Evolutionary conservation across 2,797 vertebrate genomes (phyloP).

Genomic region (Falco novaeseelandiae): DNA sequence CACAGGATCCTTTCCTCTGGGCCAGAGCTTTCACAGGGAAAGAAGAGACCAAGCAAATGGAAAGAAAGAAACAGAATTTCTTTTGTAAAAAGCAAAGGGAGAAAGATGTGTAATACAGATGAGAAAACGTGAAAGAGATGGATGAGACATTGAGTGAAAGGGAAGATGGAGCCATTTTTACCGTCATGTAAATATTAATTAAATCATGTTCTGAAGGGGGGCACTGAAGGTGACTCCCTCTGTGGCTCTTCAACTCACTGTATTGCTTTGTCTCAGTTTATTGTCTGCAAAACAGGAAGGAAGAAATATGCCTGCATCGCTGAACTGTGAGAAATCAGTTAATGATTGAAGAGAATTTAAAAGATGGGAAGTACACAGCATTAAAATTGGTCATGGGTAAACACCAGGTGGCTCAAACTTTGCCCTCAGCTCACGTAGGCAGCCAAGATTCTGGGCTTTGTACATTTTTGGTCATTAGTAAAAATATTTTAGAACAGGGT

Average conservation of each 20-base stretch:
- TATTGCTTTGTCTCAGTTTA: background rate
- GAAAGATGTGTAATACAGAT: background rate
- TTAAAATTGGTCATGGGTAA: background rate
- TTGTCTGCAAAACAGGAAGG: background rate
- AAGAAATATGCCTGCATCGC: background rate
- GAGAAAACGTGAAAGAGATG: background rate
- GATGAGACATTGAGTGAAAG: background rate
- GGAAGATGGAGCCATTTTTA: background rate
- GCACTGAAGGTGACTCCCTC: background rate
- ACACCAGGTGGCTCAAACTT: background rate
- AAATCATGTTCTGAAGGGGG: background rate
- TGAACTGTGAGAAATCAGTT: constrained; percentile 7
- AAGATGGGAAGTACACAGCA: background rate
- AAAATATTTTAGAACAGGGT: background rate
- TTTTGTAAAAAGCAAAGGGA: background rate
- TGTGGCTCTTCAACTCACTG: background rate
- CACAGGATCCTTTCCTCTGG: constrained; percentile 14
- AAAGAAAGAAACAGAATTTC: background rate
- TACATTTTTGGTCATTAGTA: background rate
- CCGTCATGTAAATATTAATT: background rate
- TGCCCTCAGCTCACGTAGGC: background rate
- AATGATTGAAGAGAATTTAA: background rate
- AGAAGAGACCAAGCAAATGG: background rate
- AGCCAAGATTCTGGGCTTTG: background rate
- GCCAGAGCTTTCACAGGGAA: background rate